Percentiles rank a stretch among this genome's conserved stretches.
Evolutionary conservation across 1,140 invertebrate species (phyloP).

Genomic region (Meloidogyne chitwoodi): DNA sequence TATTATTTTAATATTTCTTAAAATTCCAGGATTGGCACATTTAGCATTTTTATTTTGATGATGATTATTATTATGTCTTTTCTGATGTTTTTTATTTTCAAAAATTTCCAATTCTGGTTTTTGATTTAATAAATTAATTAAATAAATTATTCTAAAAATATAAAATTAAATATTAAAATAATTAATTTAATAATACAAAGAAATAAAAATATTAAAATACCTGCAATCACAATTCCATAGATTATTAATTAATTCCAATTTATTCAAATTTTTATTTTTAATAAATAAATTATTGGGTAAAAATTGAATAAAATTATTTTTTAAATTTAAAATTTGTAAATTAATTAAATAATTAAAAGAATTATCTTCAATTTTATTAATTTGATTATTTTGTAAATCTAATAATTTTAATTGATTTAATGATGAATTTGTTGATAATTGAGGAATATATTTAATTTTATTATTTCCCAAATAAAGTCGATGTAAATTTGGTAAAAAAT

Average conservation of each 20-base stretch:
- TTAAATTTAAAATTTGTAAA: constrained; percentile 31
- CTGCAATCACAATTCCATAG: constrained; percentile 50
- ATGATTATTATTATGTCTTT: not conserved
- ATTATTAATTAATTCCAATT: constrained; percentile 33
- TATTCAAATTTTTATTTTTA: constrained; percentile 22
- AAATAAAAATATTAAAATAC: constrained; percentile 22
- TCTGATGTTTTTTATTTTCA: not conserved
- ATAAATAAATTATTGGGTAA: constrained; percentile 30
- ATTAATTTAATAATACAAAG: too few relatives aligned
- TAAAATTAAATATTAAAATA: not conserved
- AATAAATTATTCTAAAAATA: not conserved
- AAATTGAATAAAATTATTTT: constrained; percentile 38
- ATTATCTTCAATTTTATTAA: constrained; percentile 20
- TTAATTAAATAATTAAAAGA: constrained; percentile 33
- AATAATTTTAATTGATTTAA: constrained; percentile 17
- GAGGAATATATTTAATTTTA: constrained; percentile 35
- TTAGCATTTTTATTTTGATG: constrained; percentile 11
- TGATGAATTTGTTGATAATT: constrained; percentile 13
- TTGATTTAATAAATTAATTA: not conserved
- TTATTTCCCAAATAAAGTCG: constrained; percentile 40
- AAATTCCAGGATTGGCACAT: not conserved
- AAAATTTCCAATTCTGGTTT: not conserved
- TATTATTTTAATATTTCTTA: constrained; percentile 2
- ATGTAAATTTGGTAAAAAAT: constrained; percentile 31
- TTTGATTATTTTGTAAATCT: constrained; percentile 39